Base-by-base conservation (phyloP, 2,797 vertebrate species). In the Enoplosus armatus region DNA sequence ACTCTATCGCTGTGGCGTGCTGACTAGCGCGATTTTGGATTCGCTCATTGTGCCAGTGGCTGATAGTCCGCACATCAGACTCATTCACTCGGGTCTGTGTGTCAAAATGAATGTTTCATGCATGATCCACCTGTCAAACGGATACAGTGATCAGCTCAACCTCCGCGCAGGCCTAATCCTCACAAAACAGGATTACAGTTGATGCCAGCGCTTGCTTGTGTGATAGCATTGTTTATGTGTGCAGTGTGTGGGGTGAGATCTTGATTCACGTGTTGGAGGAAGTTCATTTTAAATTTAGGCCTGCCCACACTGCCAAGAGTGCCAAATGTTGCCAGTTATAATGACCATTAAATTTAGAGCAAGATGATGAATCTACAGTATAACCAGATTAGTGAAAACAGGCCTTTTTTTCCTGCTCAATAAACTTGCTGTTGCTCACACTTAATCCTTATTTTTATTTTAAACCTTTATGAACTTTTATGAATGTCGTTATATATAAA, bases 41-140 rank as follows among this genome's bases (percentile, higher is more conserved):
- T 65, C 59, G 54, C 74, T 77, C 43, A 55, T 89, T 85, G 56
- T 82, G 80, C 74, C 66, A 6, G 31, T n/a, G 71, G 80, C 74
- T 79, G 72, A 47, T 27, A 65, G 65, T 72, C 80, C 4, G 63
- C 56, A 16, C 66, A 3, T 84, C 71, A 77, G 75, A 76, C 80
- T 85, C 77, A 85, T 87, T 85, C 71, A 18, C 45, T 66, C 6
- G 31, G 56, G 63, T 65, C 78, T 62, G 75, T 76, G 77, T 81
- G 86, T 91, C 85, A 89, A 43, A 90, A 79, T 79, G 77, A 85
- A 91, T 89, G 80, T 82, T 84, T 85, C 83, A 78, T 83, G 75
- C 80, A 63, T 79, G 85, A 92, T 89, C 79, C 83, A 86, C 87
- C 89, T 90, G 87, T 92, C 87, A 91, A 82, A 84, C 73, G 78